Evolutionary conservation across 2,113 vertebrate genomes (phyloP), one percentile per base, ranked within the genome.

Genomic region (Gambusia affinis): DNA sequence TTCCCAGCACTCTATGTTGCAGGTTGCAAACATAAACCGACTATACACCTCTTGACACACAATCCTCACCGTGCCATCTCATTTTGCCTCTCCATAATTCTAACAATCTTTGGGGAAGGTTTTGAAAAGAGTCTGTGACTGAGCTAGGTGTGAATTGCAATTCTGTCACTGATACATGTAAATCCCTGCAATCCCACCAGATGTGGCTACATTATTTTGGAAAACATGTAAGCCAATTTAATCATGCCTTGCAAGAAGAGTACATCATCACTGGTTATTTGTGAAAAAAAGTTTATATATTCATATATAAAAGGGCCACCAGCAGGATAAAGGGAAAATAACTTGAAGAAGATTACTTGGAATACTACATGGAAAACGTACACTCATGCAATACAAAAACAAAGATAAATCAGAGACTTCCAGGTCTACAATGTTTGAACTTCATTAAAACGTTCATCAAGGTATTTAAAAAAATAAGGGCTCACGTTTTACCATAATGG

Each of bases 151-250:
- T 54, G 69, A 87, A 82, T 78, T 90, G 80, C 84, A 83, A 82
- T 87, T 89, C 72, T 75, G 80, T 80, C 29, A 4, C 85, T 87
- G 88, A 84, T n/a, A 81, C 70, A 78, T 70, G 83, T 80, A 88
- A 83, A 89, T 91, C 79, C 79, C 71, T 84, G 73, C 84, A 87
- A 81, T 82, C 82, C 72, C 78, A 79, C 61, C 70, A 72, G 83
- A 85, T 39, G 66, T 68, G 70, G 81, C 73, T 70, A 80, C 82
- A 90, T 87, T 88, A 82, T 84, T 83, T 84, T 66, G 67, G 72
- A 85, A 86, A 79, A 82, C 73, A 80, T 76, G 77, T 61, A 66
- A 89, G 75, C 37, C 70, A 79, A 63, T 87, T 84, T 75, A 82
- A 88, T 86, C 72, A 73, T 67, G 44, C 73, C 60, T 77, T 85